Evolutionary conservation across 2,888 invertebrate genomes (phyloP), one percentile per base, ranked within the genome.

Genomic region (Campaea margaritaria): DNA sequence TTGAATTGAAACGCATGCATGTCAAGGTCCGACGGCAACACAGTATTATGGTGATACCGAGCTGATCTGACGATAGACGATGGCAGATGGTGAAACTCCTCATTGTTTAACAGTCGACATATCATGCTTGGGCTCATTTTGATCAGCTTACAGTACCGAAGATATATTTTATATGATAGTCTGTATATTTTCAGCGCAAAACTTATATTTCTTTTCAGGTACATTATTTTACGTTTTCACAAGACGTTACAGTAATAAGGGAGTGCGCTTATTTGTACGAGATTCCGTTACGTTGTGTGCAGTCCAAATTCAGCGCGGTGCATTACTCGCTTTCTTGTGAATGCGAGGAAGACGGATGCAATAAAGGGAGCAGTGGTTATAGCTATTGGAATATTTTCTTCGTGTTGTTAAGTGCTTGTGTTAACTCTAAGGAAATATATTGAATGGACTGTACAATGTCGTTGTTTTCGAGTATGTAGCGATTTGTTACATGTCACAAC

Each of bases 301-400:
- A 72, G 42, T 90, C 90, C 0, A 83, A 82, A 56, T 87, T 85
- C 67, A 84, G 81, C 59, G 73, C 75, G 15, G 54, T 89, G 62
- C 89, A 90, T 75, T 87, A 82, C 70, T 89, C 90, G 13, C 56
- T 75, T 11, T 79, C 81, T 0, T 91, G 91, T 62, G 91, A 90
- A 68, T 91, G 91, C 59, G 71, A 70, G 0, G 65, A 69, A 10
- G 86, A 91, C 50, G 90, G 84, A 1, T 91, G 91, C 65, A 91
- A 91, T 68, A 65, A 58, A 14, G 72, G 79, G 0, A 44, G 48
- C 59, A 62, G 53, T 67, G 58, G 50, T 14, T 53, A 52, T 14
- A 13, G 48, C n/a, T 27, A 38, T 45, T 44, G 38, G 15, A 28
- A 58, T n/a, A 13, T 58, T 12, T n/a, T 39, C 10, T 27, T 38